These are phyloP conservation scores for Sebastes oblongus DNA, from an alignment of 2,797 vertebrate species.

Conservation along the genomic window DNA sequence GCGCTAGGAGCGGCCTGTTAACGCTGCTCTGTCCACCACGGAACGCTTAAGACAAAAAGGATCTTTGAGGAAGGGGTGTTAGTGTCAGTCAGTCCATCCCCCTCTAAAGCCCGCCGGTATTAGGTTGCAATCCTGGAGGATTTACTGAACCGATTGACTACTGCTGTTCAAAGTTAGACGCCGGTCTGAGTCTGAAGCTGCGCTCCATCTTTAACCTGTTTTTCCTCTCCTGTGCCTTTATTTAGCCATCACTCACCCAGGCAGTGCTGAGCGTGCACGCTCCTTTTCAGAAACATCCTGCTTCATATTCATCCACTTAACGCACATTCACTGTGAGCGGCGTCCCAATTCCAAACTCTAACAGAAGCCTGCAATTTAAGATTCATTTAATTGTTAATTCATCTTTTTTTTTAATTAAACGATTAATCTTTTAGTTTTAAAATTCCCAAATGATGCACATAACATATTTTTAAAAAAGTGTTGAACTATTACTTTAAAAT, in stretches of 20 bases:
- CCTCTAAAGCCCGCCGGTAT: conserved; percentile 41
- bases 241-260: conserved; percentile 23
- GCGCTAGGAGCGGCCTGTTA: conserved; percentile 29
- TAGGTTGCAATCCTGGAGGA: conserved; percentile 61
- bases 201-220: conserved; percentile 23
- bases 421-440: not conserved
- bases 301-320: not conserved
- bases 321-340: not conserved
- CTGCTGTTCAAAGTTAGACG: conserved; percentile 51
- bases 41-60: conserved; percentile 48
- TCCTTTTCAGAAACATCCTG: not conserved
- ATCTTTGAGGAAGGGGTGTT: conserved; percentile 60
- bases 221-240: conserved; percentile 18
- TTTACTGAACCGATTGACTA: conserved; percentile 46
- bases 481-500: not conserved
- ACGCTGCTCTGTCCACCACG: conserved; percentile 29
- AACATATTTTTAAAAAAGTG: not conserved
- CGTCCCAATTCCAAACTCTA: not conserved
- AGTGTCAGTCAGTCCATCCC: conserved; percentile 45
- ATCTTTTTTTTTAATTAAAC: not conserved
- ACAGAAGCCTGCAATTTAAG: not conserved
- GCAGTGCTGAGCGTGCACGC: not conserved
- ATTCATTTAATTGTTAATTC: not conserved
- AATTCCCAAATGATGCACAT: not conserved
- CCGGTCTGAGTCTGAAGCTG: conserved; percentile 11